phyloP scores from a whole-genome alignment of 2,797 vertebrate species.

The Jordanella pulchra region DNA sequence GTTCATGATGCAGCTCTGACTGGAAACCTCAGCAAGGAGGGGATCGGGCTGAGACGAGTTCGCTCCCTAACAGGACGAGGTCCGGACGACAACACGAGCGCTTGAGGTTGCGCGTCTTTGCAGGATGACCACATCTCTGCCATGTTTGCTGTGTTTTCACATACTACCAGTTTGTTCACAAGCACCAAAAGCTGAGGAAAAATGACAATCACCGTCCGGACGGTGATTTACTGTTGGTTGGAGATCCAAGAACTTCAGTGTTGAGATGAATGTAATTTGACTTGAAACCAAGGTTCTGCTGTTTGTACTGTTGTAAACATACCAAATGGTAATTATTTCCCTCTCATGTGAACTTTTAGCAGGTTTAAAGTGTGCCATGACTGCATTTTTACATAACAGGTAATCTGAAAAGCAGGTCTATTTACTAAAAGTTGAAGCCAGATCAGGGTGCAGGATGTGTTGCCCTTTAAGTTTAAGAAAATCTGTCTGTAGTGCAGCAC shows the following conservation, averaged over 20 bases:
- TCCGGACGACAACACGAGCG: slow-evolving; percentile 67
- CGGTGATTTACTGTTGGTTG: slow-evolving; percentile 4
- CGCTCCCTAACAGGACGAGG: slow-evolving; percentile 71
- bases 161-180: not conserved
- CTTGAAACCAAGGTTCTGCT: slow-evolving; percentile 43
- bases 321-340: slow-evolving; percentile 34
- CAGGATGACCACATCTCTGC: slow-evolving; percentile 12
- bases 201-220: slow-evolving; percentile 15
- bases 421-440: not conserved
- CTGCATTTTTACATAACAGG: slow-evolving; percentile 5
- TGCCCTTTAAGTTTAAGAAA: slow-evolving; percentile 6
- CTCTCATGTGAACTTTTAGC: slow-evolving; percentile 32
- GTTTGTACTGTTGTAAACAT: slow-evolving; percentile 57
- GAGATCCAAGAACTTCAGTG: slow-evolving; percentile 7
- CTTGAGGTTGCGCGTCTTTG: slow-evolving; percentile 27
- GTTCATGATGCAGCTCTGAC: slow-evolving; percentile 89
- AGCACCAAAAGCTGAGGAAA: slow-evolving; percentile 4
- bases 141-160: slow-evolving; percentile 21
- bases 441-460: slow-evolving; percentile 2
- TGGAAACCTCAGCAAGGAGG: slow-evolving; percentile 86
- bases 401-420: slow-evolving; percentile 12
- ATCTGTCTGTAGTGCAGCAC: slow-evolving; percentile 7
- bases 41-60: slow-evolving; percentile 68
- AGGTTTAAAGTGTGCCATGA: slow-evolving; percentile 16
- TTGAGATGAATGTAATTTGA: slow-evolving; percentile 50